Conservation (phyloP, 2,888 invertebrate genomes). For the Gymnosoma rotundatum region DNA sequence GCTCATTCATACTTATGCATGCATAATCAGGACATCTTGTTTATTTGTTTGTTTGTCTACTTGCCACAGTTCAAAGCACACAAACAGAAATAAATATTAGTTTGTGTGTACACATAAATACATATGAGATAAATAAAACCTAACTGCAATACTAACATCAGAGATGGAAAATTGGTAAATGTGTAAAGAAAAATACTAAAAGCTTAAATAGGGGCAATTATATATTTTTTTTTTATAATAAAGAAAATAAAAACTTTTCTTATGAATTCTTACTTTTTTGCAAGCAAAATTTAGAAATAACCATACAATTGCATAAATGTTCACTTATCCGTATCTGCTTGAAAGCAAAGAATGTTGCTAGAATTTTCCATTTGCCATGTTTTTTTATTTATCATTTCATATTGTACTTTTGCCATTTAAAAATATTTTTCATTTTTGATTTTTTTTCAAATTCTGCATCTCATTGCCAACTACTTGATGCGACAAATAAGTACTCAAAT, state of each 20-base stretch:
- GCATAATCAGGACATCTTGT: conserved; percentile 67
- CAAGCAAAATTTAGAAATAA: too few relatives aligned
- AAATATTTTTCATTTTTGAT: conserved; percentile 43
- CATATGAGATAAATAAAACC: not conserved
- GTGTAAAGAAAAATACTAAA: not conserved
- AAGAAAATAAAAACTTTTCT: too few relatives aligned
- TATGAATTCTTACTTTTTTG: too few relatives aligned
- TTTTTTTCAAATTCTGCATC: conserved; percentile 46
- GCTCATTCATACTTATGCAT: conserved; percentile 53
- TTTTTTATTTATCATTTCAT: conserved; percentile 7
- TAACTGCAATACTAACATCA: not conserved
- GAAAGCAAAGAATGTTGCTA: not conserved
- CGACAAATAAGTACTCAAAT: conserved; percentile 67
- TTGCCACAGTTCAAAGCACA: conserved; percentile 43
- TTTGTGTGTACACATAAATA: not conserved
- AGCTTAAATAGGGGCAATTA: too few relatives aligned
- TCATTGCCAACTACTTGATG: conserved; percentile 66
- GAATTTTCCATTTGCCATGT: not conserved
- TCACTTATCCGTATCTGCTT: conserved; percentile 4
- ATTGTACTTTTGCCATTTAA: conserved; percentile 14
- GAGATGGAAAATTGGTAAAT: conserved; percentile 3
- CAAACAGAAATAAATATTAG: conserved; percentile 15
- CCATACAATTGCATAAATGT: too few relatives aligned
- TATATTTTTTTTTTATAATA: too few relatives aligned
- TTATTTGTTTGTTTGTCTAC: conserved; percentile 56